phyloP scores from a whole-genome alignment of 1,140 invertebrate genomes.

The Piezodorus guildinii region DNA sequence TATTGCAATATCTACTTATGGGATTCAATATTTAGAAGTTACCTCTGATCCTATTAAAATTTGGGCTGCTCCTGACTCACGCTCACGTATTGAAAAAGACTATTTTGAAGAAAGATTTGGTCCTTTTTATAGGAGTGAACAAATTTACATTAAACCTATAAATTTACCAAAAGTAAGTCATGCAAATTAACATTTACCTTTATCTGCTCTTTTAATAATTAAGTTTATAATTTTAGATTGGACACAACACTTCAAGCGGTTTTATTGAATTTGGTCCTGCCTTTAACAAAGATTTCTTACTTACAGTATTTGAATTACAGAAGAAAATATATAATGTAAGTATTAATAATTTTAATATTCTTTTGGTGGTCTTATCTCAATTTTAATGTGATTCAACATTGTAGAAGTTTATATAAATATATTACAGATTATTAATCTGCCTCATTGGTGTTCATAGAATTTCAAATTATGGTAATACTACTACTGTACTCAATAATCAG shows the following conservation, averaged over 20 bases:
- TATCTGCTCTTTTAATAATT: not conserved
- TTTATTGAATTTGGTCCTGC: constrained; percentile 65
- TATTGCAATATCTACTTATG: constrained; percentile 48
- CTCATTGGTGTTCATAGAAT: no score
- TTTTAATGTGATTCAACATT: no score
- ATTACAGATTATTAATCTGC: no score
- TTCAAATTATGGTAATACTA: no score
- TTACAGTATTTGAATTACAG: constrained; percentile 62
- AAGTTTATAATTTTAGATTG: constrained; percentile 11
- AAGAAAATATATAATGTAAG: constrained; percentile 50
- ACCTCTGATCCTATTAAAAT: constrained; percentile 93
- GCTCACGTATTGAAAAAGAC: constrained; percentile 71
- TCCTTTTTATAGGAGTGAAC: constrained; percentile 91
- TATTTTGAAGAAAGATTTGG: constrained; percentile 88
- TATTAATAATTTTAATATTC: not conserved
- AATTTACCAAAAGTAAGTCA: constrained; percentile 41
- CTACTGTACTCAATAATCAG: no score
- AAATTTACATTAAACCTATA: constrained; percentile 61
- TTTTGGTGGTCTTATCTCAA: no score
- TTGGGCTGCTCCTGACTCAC: constrained; percentile 82
- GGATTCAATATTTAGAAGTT: constrained; percentile 50
- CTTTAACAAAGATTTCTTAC: constrained; percentile 68
- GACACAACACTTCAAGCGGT: constrained; percentile 51
- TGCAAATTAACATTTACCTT: not conserved
- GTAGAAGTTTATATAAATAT: no score